Evolutionary conservation across 2,888 invertebrate species (phyloP).

Genomic region (Agrochola litura): DNA sequence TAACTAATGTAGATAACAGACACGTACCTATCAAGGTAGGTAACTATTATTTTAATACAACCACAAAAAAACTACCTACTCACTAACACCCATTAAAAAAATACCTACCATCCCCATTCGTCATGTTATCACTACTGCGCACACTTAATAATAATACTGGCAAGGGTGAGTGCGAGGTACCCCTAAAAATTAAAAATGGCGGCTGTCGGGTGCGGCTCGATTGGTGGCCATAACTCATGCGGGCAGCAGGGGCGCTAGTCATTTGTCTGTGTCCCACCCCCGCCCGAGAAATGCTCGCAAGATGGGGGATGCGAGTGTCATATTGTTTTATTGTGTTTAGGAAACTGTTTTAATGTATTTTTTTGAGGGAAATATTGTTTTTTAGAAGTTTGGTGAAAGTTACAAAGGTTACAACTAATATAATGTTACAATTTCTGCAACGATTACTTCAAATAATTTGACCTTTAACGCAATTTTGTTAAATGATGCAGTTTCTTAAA

Average conservation of each 20-base stretch:
- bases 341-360: slow-evolving; percentile 49
- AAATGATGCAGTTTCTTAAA: not conserved
- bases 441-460: too few species aligned
- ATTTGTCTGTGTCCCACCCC: slow-evolving; percentile 88
- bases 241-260: slow-evolving; percentile 84
- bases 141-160: slow-evolving; percentile 80
- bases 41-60: not conserved
- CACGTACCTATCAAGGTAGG: too few species aligned
- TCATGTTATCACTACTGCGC: slow-evolving; percentile 69
- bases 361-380: slow-evolving; percentile 25
- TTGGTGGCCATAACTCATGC: slow-evolving; percentile 89
- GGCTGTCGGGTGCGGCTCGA: slow-evolving; percentile 86
- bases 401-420: not conserved
- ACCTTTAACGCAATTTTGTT: not conserved
- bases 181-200: slow-evolving; percentile 91
- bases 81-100: slow-evolving; percentile 25
- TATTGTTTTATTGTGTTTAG: slow-evolving; percentile 77
- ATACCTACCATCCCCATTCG: slow-evolving; percentile 56
- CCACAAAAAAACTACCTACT: not conserved
- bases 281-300: slow-evolving; percentile 84
- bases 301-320: slow-evolving; percentile 81
- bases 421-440: too few species aligned
- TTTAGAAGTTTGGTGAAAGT: not conserved
- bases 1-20: not conserved
- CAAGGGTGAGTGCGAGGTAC: slow-evolving; percentile 84